These are phyloP conservation scores for Pantherophis alleghaniensis DNA, from an alignment of 2,797 vertebrate species.

Conservation along the genomic window DNA sequence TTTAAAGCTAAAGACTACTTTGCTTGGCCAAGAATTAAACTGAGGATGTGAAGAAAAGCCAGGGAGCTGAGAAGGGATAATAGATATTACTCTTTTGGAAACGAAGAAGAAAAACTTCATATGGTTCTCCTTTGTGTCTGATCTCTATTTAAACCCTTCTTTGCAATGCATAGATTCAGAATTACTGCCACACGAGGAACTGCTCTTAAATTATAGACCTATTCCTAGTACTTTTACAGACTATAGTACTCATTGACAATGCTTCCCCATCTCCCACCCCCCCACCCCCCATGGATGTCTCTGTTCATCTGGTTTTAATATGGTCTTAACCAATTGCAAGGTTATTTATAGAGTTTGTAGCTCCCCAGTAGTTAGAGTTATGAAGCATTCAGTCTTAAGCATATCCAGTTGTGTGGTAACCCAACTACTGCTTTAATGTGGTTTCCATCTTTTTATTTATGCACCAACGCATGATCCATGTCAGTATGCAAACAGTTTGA, in stretches of 20 bases:
- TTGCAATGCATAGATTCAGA: slow-evolving; percentile 25
- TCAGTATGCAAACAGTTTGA: slow-evolving; percentile 70
- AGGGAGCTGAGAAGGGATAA: not conserved
- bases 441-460: slow-evolving; percentile 80
- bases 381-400: slow-evolving; percentile 89
- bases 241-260: slow-evolving; percentile 66
- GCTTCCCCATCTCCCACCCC: slow-evolving; percentile 2
- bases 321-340: slow-evolving; percentile 86
- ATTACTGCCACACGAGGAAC: slow-evolving; percentile 38
- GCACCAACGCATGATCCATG: slow-evolving; percentile 72
- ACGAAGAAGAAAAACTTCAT: not conserved
- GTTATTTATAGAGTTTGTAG: slow-evolving; percentile 94
- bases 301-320: slow-evolving; percentile 92
- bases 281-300: slow-evolving; percentile 62
- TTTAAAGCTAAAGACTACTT: not conserved
- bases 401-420: slow-evolving; percentile 91
- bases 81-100: not conserved
- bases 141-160: not conserved
- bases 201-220: slow-evolving; percentile 47
- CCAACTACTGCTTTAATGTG: slow-evolving; percentile 84
- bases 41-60: not conserved
- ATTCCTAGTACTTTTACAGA: slow-evolving; percentile 70
- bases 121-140: slow-evolving; percentile 11
- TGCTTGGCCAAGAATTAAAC: not conserved
- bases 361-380: slow-evolving; percentile 89